Evolutionary conservation across 2,113 vertebrate species (phyloP), one percentile per base, ranked within the genome.

Genomic region (Pachycephala philippinensis): DNA sequence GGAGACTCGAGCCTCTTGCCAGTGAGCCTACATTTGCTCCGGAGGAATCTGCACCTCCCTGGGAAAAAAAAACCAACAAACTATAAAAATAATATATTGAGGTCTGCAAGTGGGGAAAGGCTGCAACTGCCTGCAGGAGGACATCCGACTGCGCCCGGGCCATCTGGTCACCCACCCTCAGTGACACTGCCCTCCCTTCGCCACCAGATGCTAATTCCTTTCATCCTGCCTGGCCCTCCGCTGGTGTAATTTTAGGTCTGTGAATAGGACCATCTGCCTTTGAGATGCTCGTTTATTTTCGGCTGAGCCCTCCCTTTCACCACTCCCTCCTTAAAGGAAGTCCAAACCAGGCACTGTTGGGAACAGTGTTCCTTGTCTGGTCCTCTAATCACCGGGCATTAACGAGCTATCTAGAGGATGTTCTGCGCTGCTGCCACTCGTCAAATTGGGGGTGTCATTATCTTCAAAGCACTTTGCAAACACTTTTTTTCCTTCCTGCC

Each of bases 181-280:
- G 85, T n/a, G 85, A 90, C 88, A 28, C 49, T 31, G 72, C 85
- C 71, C 83, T 78, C 90, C 72, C 83, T 19, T 54, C 1, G 3
- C 78, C 79, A 96, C 90, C 93, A 87, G 92, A 88, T 76, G 90
- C 96, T 89, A 75, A 96, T 92, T 95, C 96, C 95, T 96, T 94
- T 95, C 93, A 94, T 92, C 96, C 95, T 15, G 57, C 93, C 78
- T 33, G 77, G 60, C 78, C 91, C 83, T 87, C 66, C 8, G 1
- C 83, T 71, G 83, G n/a, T 78, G 93, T 96, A 94, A 92, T 94
- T 96, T 95, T 94, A 96, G 86, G 92, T 20, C 86, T 42, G 76
- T 90, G 95, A 96, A 93, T 37, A 92, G 94, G 87, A 59, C 96
- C 96, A 96, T 96, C 94, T 96, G 95, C 96, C 89, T 92, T 78